phyloP scores from a whole-genome alignment of 2,888 invertebrate genomes.

The Prosapia bicincta region DNA sequence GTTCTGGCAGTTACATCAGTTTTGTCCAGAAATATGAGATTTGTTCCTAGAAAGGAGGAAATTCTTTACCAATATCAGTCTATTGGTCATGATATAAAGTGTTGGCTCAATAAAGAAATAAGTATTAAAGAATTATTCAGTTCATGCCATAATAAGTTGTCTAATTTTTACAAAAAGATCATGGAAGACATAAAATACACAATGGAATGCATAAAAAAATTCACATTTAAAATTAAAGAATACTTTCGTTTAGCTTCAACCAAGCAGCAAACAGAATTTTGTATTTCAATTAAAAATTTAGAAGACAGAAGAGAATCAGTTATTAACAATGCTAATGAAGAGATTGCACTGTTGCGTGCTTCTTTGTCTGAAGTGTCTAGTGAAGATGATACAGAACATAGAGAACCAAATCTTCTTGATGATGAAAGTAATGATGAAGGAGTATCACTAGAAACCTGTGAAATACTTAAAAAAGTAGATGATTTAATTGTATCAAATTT shows the following conservation, averaged over 20 bases:
- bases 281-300: background rate
- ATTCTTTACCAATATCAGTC: constrained; percentile 11
- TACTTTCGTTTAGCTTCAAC: background rate
- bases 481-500: background rate
- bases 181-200: background rate
- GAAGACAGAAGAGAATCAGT: background rate
- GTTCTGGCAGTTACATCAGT: background rate
- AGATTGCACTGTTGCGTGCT: too few species aligned
- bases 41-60: background rate
- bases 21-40: background rate
- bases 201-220: background rate
- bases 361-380: too few species aligned
- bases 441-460: background rate
- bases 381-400: background rate
- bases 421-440: background rate
- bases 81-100: constrained; percentile 9
- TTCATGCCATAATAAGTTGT: background rate
- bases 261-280: background rate
- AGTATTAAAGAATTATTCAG: background rate
- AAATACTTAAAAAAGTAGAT: background rate
- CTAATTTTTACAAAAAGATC: background rate
- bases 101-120: constrained; percentile 14
- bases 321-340: background rate
- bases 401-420: background rate
- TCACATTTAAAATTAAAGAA: background rate